Base-by-base conservation (phyloP, 2,888 invertebrate species). In the Notodonta dromedarius region DNA sequence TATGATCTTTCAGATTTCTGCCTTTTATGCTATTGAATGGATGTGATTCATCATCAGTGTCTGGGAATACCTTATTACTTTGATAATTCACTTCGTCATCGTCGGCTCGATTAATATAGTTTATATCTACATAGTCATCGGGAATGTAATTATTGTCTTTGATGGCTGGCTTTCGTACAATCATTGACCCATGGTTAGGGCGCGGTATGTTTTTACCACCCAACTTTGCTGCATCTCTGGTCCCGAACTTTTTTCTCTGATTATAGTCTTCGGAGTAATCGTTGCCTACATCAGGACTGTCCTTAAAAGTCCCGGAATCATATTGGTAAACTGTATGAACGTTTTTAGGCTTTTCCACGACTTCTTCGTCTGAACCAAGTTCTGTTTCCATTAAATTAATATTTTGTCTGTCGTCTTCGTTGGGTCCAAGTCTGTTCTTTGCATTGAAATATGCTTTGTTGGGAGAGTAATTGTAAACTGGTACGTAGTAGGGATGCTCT, bases 361-460 rank as follows among this genome's bases (percentile, higher is more conserved):
- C 56, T 6, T 55, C 7, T 35, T 61, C 50, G 16, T 61, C 57
- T 11, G 61, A 32, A 51, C 69, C 44, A 11, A 57, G 46, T 32
- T 68, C 59, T 5, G 72, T 73, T 5, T 54, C 39, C 8, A 54
- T 54, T 39, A 39, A n/a, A 39, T 39, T n/a, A 9, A 39, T 5
- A 35, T 54, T 51, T 24, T 53, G 48, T 14, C 58, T 56, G 7
- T 77, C 73, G 4, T 59, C 61, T 13, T 62, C 57, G 46, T 85
- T 83, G 0, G 84, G 84, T 14, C 84, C 87, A 11, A 78, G 77
- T 32, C 78, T 77, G 62, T 89, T 89, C 12, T 76, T 60, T 6
- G 88, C 76, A 58, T 85, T 85, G 46, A 78, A 89, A 63, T 84
- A 81, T 2, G 86, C 89, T 48, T 85, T 78, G 8, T 82, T 67